Evolutionary conservation across 35 echinoderm and acorn worm genomes (phyloP).

Genomic region (Lytechinus pictus): DNA sequence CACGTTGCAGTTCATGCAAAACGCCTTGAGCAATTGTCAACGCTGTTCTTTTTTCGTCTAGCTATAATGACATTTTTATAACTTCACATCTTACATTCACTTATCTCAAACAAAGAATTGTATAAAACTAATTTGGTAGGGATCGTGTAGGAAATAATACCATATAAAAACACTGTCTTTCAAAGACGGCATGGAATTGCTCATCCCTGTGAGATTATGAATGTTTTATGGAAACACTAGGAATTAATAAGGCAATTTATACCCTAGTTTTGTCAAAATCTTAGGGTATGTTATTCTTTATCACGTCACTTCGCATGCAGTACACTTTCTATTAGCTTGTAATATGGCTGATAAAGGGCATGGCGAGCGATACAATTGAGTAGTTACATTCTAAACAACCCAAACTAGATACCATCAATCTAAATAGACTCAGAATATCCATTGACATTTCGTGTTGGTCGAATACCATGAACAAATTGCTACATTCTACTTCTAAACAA

Average conservation of each 20-base stretch:
- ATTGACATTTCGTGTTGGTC: neutral
- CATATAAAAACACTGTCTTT: neutral
- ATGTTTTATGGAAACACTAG: neutral
- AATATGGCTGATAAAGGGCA: neutral
- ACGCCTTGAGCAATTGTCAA: neutral
- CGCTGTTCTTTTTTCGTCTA: neutral
- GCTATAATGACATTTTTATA: neutral
- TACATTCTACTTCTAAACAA: neutral
- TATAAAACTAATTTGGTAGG: neutral
- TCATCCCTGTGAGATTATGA: neutral
- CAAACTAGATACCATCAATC: neutral
- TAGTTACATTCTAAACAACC: neutral
- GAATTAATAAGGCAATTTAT: neutral
- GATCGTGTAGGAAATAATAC: neutral
- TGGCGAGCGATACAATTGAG: neutral
- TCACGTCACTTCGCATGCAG: neutral
- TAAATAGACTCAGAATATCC: neutral
- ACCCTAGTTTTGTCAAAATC: neutral
- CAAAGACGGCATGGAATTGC: neutral
- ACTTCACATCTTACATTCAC: neutral
- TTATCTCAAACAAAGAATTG: neutral
- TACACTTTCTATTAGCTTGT: neutral
- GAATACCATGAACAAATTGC: neutral
- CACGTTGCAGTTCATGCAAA: neutral
- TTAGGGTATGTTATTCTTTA: neutral